These are phyloP conservation scores for Mythimna impura DNA, from an alignment of 2,888 invertebrate species.

Conservation along the genomic window DNA sequence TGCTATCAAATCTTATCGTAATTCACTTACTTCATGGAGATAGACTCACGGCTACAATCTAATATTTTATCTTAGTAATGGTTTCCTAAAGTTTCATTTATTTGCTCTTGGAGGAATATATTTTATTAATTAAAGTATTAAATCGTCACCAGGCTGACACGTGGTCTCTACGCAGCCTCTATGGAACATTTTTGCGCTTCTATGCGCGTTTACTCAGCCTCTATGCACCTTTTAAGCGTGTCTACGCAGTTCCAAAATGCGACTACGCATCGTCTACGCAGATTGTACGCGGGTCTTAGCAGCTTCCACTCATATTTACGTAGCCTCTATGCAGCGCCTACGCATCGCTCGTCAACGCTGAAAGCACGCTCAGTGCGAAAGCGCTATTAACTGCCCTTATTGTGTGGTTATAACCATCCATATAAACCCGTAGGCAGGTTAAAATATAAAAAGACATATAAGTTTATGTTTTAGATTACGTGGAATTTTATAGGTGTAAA, in stretches of 20 bases:
- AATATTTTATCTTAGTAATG: not conserved
- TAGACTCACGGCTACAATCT: not conserved
- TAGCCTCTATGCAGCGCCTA: not conserved
- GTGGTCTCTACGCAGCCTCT: not conserved
- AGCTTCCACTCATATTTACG: not conserved
- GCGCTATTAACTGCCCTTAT: not conserved
- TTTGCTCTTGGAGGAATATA: not conserved
- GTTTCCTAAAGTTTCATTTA: too few species aligned
- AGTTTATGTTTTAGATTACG: constrained; percentile 9
- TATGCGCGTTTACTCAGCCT: not conserved
- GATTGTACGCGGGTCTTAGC: not conserved
- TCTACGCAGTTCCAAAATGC: not conserved
- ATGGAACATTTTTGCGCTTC: not conserved
- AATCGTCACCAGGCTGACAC: not conserved
- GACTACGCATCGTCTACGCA: not conserved
- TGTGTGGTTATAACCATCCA: not conserved
- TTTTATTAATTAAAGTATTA: not conserved
- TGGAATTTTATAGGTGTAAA: constrained; percentile 19
- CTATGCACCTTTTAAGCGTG: not conserved
- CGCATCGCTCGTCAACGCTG: too few species aligned
- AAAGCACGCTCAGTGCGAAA: too few species aligned
- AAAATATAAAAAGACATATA: not conserved
- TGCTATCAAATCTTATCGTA: constrained; percentile 41
- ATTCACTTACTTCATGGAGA: not conserved
- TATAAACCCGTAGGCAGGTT: not conserved